A percentile compares a stretch with the other conserved stretches of the same genome.
phyloP scores from a whole-genome alignment of 2,888 invertebrate genomes.

The Ophioninae sp. region DNA sequence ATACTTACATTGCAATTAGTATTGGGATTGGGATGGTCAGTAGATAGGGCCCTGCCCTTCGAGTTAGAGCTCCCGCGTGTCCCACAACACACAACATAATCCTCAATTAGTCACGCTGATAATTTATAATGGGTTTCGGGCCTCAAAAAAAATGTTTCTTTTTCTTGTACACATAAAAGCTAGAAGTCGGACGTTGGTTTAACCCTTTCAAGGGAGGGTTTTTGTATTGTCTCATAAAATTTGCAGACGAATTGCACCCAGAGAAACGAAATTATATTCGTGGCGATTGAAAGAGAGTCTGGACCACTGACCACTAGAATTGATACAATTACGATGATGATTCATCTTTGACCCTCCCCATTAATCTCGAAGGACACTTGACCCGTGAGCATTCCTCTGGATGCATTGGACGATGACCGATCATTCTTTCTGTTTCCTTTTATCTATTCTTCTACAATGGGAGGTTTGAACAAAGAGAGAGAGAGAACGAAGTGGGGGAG shows the following conservation, averaged over 20 bases:
- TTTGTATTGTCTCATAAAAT: constrained; percentile 2
- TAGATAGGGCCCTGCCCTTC: constrained; percentile 80
- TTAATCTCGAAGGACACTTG: constrained; percentile 36
- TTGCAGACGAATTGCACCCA: constrained; percentile 56
- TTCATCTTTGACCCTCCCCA: constrained; percentile 26
- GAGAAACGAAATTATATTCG: constrained; percentile 51
- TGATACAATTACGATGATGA: constrained; percentile 36
- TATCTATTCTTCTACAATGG: constrained; percentile 38
- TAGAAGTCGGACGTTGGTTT: constrained; percentile 32
- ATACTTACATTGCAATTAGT: constrained; percentile 81
- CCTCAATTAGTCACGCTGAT: constrained; percentile 79
- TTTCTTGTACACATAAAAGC: constrained; percentile 35
- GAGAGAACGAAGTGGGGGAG: constrained; percentile 54
- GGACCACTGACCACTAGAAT: constrained; percentile 13
- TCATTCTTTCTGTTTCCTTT: constrained; percentile 24
- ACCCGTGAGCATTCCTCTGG: constrained; percentile 60
- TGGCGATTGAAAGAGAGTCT: constrained; percentile 8
- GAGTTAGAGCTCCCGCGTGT: constrained; percentile 80
- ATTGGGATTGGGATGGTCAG: constrained; percentile 80
- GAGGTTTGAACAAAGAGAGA: constrained; percentile 47
- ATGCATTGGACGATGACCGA: constrained; percentile 53
- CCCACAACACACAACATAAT: constrained; percentile 80
- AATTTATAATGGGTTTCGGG: constrained; percentile 68
- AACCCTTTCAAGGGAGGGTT: constrained; percentile 1
- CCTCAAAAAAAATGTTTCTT: constrained; percentile 43